These are phyloP conservation scores for Camponotus pennsylvanicus DNA, from an alignment of 1,140 invertebrate species.

Conservation along the genomic window DNA sequence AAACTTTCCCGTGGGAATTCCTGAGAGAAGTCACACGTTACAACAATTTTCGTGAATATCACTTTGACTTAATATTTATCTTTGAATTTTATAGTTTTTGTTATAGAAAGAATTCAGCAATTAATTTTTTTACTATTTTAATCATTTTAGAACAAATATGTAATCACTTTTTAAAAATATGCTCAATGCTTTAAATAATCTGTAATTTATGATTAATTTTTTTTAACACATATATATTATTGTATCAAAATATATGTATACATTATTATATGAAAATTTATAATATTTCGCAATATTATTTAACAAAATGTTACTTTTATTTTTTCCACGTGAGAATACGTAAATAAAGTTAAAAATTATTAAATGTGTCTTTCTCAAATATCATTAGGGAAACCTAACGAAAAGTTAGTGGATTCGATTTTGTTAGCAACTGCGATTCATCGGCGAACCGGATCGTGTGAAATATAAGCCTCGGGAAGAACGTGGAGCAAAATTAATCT, in stretches of 20 bases:
- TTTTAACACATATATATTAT: neutral
- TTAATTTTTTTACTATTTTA: neutral
- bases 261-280: no score
- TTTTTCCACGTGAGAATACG: neutral
- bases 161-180: neutral
- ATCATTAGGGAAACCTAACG: no score
- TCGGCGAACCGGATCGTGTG: conserved; percentile 36
- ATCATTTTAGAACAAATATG: neutral
- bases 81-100: neutral
- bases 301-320: neutral
- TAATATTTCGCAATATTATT: neutral
- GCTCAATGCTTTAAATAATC: neutral
- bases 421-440: conserved; percentile 29
- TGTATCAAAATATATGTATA: no score
- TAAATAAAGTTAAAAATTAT: neutral
- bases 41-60: neutral
- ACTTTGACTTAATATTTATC: neutral
- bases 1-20: no score
- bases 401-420: conserved; percentile 11
- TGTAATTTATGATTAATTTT: neutral
- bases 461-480: conserved; percentile 61
- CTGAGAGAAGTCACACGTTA: neutral
- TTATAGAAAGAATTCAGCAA: neutral
- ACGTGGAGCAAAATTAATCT: conserved; percentile 69
- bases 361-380: neutral